Percentiles rank a stretch among this genome's conserved stretches.
Evolutionary conservation across 23 tunicate genomes (phyloP).

Genomic region (Oikopleura dioica): DNA sequence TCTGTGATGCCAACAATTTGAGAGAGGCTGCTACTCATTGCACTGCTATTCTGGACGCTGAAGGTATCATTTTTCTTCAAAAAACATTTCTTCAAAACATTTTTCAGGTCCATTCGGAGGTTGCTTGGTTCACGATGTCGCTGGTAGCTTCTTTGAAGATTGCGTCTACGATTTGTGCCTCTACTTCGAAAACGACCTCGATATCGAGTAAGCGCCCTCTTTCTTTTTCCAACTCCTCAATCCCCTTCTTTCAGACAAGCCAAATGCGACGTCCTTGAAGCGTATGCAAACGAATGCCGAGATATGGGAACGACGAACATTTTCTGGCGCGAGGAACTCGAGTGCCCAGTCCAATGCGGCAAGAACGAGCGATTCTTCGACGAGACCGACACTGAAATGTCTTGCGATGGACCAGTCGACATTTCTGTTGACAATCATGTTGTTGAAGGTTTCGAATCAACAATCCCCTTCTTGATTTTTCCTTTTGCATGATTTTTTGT

Average conservation of each 20-base stretch:
- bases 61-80: not conserved
- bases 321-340: not conserved
- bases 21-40: not conserved
- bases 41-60: not conserved
- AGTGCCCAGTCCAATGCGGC: not conserved
- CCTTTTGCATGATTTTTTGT: no score
- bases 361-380: not conserved
- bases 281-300: not conserved
- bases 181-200: not conserved
- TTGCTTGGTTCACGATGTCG: not conserved
- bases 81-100: not conserved
- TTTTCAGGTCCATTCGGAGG: not conserved
- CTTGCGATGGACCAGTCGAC: not conserved
- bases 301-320: not conserved
- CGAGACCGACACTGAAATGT: not conserved
- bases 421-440: not conserved
- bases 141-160: not conserved
- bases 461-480: no score
- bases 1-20: not conserved
- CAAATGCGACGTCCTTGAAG: not conserved
- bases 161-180: not conserved
- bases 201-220: no score
- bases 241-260: no score
- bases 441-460: not conserved
- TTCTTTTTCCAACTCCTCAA: no score